Evolutionary conservation across 2,888 invertebrate species (phyloP).

Genomic region (Phragmatobia fuliginosa): DNA sequence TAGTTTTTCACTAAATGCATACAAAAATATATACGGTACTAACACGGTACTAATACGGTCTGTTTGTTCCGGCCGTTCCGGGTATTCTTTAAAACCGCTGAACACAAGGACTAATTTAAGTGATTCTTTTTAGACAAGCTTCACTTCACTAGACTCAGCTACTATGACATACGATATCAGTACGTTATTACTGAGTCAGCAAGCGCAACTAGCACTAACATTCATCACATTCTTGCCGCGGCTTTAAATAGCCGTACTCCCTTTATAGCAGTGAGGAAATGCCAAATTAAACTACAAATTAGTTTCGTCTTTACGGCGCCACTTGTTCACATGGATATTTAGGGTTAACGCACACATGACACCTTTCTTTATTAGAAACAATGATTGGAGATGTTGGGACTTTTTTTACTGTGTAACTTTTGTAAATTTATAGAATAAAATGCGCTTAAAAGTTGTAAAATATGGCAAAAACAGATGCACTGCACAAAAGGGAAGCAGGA

Average conservation of each 20-base stretch:
- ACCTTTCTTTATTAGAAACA: not conserved
- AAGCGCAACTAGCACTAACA: constrained; percentile 13
- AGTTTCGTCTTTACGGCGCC: constrained; percentile 29
- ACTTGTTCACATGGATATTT: constrained; percentile 9
- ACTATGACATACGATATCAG: not conserved
- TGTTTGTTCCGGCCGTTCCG: too few relatives aligned
- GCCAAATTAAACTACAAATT: constrained; percentile 44
- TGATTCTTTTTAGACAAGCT: too few relatives aligned
- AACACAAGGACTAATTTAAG: too few relatives aligned
- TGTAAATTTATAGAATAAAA: too few relatives aligned
- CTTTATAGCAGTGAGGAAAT: constrained; percentile 48
- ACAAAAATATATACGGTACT: too few relatives aligned
- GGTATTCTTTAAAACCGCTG: too few relatives aligned
- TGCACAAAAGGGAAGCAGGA: too few relatives aligned
- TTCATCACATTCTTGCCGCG: constrained; percentile 31
- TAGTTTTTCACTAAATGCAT: too few relatives aligned
- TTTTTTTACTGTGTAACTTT: not conserved
- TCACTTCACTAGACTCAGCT: too few relatives aligned
- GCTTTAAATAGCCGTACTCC: constrained; percentile 38
- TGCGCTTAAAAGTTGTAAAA: too few relatives aligned
- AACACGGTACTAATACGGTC: too few relatives aligned
- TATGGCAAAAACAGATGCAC: too few relatives aligned
- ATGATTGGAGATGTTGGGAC: not conserved
- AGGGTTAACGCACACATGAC: not conserved
- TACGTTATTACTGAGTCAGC: constrained; percentile 4